phyloP scores from a whole-genome alignment of 2,888 invertebrate species.

The Lasioglossum villosulum region DNA sequence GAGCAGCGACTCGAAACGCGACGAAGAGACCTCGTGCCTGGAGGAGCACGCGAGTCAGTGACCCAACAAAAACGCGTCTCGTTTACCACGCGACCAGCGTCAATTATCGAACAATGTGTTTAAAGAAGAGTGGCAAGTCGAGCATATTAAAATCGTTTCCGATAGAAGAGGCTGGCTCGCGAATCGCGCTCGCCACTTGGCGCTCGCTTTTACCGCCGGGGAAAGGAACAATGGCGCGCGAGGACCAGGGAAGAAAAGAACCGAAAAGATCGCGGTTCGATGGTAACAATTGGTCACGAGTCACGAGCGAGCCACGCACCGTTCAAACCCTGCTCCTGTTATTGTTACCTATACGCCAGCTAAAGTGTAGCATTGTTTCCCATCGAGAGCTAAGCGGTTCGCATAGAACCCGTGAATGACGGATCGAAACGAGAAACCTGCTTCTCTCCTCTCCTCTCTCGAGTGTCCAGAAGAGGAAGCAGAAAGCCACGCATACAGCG shows the following conservation, averaged over 20 bases:
- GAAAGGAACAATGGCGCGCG: slow-evolving; percentile 1
- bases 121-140: slow-evolving; percentile 25
- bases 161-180: slow-evolving; percentile 46
- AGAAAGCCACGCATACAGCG: slow-evolving; percentile 52
- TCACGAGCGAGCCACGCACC: slow-evolving; percentile 37
- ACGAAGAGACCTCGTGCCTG: not conserved
- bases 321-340: slow-evolving; percentile 49
- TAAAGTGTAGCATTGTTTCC: slow-evolving; percentile 71
- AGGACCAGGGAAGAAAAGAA: not conserved
- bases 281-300: slow-evolving; percentile 53
- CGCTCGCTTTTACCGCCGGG: slow-evolving; percentile 13
- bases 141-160: slow-evolving; percentile 63
- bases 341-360: slow-evolving; percentile 54
- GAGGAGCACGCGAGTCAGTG: not conserved
- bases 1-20: slow-evolving; percentile 1
- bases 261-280: slow-evolving; percentile 13
- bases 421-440: slow-evolving; percentile 21
- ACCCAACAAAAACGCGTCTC: slow-evolving; percentile 27
- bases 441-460: slow-evolving; percentile 33
- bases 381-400: slow-evolving; percentile 31
- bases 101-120: slow-evolving; percentile 25
- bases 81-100: slow-evolving; percentile 32
- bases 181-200: slow-evolving; percentile 61
- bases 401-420: slow-evolving; percentile 31
- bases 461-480: slow-evolving; percentile 55